Base-by-base conservation (phyloP, 1,140 invertebrate species). In the Kradibia gibbosae region DNA sequence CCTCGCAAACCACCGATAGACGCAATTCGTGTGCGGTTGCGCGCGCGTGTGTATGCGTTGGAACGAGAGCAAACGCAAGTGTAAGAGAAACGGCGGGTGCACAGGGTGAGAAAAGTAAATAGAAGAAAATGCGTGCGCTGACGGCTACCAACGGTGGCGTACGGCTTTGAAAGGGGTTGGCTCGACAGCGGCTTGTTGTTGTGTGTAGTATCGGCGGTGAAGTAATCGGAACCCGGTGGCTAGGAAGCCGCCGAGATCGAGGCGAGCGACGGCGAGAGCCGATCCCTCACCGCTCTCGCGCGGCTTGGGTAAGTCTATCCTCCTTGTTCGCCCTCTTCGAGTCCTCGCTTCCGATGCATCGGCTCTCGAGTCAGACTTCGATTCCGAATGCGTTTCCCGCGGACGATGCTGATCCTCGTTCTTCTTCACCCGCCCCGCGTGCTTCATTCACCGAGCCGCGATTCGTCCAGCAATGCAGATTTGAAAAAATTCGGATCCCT, bases 81-180 rank as follows among this genome's bases (percentile, higher is more conserved):
- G 4, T 22, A 50, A 25, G 53, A 60, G 36, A 31, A 15, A 60
- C 5, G 7, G 22, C 3, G 25, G 25, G 1, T 36, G 17, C 20
- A 72, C 39, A 25, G 5, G 31, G 42, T 22, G 48, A 28, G 34
- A 48, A 71, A 15, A 36, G 31, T 70, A 78, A 67, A 78, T 31
- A 70, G 42, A 77, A 42, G 45, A 22, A 78, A 50, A 53, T 70
- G 48, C 28, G 42, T 53, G 39, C 25, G 60, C 3, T 55, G 31
- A 7, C 10, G 7, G 17, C 76, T 25, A 3, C n/a, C n/a, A n/a
- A 3, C 50, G 50, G 50, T 20, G 50, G 42, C n/a, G 11, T 53
- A 55, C 31, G 70, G 45, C 70, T 70, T 78, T 78, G 57, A 79
- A 79, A 70, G 17, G 11, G 48, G 50, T 53, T n/a, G 50, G 17